Evolutionary conservation across 2,113 vertebrate genomes (phyloP), one percentile per base, ranked within the genome.

Genomic region (Microcebus lehilahytsara): DNA sequence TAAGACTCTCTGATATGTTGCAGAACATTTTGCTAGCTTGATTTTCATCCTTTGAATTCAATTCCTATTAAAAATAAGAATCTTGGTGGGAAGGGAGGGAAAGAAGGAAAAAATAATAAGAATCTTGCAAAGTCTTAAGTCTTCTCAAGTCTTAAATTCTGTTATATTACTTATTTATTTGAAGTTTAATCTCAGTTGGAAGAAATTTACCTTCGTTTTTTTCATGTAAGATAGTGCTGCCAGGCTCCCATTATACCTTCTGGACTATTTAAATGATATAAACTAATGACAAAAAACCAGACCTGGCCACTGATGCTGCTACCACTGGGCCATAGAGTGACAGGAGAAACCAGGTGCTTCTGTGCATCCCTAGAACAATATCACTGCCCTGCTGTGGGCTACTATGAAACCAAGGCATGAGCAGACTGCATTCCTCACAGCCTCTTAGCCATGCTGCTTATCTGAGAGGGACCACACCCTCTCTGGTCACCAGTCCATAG

Each of bases 31-130:
- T 72, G 42, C n/a, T 56, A 53, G 22, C 64, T 86, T 91, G 60
- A 87, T 32, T 85, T 91, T 95, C 37, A 58, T 74, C n/a, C 16
- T 92, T 92, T 81, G 75, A 92, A 77, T 75, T 69, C 42, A 40
- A 67, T 66, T 81, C 67, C 46, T 46, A 27, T 42, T 62, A 11
- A 64, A 4, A 42, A 69, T 8, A 53, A 53, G 51, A 53, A 53
- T 53, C 51, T 53, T 53, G 51, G 51, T 16, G 13, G 3, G 51
- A 4, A 13, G 51, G 51, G 13, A 3, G 14, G 51, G 13, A 53
- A 53, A 53, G 16, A 14, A 53, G 14, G 13, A 53, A 53, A 53
- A 53, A 53, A 16, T 16, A 53, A 53, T 53, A 71, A 71, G 72
- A 91, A 62, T 95, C 34, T 46, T 78, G 9, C 27, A 40, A 62